These are phyloP conservation scores for Stenoptilia bipunctidactyla DNA, from an alignment of 2,888 invertebrate species.

Conservation along the genomic window DNA sequence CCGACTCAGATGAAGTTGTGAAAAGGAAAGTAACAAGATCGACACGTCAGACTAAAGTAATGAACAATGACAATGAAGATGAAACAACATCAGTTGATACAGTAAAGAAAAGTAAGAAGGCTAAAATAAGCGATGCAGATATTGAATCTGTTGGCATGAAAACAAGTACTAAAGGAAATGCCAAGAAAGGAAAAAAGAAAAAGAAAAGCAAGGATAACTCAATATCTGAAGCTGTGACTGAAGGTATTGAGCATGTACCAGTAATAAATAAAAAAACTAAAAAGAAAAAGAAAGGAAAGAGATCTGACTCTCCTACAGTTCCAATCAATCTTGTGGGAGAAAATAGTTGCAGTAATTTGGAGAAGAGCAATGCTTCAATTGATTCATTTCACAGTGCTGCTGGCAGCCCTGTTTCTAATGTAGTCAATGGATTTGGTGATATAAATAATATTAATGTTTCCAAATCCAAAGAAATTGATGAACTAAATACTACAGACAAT, in stretches of 20 bases:
- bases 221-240: conserved; percentile 8
- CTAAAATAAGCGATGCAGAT: conserved; percentile 7
- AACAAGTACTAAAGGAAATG: neutral
- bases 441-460: too few relatives aligned
- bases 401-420: conserved; percentile 31
- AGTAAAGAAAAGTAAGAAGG: neutral
- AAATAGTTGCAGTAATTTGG: conserved; percentile 15
- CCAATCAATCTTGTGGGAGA: conserved; percentile 15
- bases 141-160: too few relatives aligned
- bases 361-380: conserved; percentile 29
- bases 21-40: conserved; percentile 20
- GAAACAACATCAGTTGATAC: conserved; percentile 9
- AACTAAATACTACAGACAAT: too few relatives aligned
- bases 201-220: conserved; percentile 25
- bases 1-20: conserved; percentile 6
- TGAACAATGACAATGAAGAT: conserved; percentile 17
- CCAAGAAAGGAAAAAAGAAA: conserved; percentile 21
- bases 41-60: conserved; percentile 29
- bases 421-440: conserved; percentile 1
- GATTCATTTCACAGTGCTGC: conserved; percentile 55
- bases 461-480: too few relatives aligned
- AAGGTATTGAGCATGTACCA: conserved; percentile 10
- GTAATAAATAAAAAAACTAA: conserved; percentile 27
- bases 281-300: conserved; percentile 31
- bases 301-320: conserved; percentile 18